These are phyloP conservation scores for Panorpa germanica DNA, from an alignment of 2,888 invertebrate species.

Conservation along the genomic window DNA sequence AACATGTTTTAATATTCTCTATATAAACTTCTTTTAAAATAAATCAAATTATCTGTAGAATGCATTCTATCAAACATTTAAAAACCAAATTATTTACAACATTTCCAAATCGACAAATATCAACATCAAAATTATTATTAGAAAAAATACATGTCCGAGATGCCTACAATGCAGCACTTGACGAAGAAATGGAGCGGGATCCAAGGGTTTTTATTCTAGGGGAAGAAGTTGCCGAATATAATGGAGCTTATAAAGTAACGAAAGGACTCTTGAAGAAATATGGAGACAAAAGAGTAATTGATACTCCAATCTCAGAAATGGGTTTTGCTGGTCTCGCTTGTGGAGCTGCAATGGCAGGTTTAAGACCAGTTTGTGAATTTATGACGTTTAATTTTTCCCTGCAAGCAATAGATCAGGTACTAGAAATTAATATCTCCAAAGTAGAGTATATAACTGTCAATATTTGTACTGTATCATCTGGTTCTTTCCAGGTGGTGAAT, in stretches of 20 bases:
- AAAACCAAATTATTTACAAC: no score
- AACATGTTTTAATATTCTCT: no score
- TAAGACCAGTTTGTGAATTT: conserved; percentile 87
- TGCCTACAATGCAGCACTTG: conserved; percentile 88
- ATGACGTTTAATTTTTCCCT: conserved; percentile 98
- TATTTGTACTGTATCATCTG: not conserved
- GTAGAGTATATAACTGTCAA: no score
- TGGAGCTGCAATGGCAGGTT: conserved; percentile 84
- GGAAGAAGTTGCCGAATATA: conserved; percentile 97
- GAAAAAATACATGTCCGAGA: conserved; percentile 57
- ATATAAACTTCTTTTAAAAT: no score
- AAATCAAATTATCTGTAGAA: no score
- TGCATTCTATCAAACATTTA: no score
- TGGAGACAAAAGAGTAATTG: conserved; percentile 89
- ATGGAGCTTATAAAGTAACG: conserved; percentile 83
- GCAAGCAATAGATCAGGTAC: conserved; percentile 91
- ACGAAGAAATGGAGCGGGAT: conserved; percentile 91
- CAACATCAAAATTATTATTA: no score
- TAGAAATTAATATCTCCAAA: no score
- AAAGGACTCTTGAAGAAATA: conserved; percentile 96
- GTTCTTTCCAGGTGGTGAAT: conserved; percentile 50
- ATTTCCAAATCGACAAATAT: no score
- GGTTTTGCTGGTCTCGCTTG: conserved; percentile 93
- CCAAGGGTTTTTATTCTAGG: conserved; percentile 81
- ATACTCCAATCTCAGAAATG: conserved; percentile 96